Evolutionary conservation across 2,113 vertebrate species (phyloP).

Genomic region (Furnarius figulus): DNA sequence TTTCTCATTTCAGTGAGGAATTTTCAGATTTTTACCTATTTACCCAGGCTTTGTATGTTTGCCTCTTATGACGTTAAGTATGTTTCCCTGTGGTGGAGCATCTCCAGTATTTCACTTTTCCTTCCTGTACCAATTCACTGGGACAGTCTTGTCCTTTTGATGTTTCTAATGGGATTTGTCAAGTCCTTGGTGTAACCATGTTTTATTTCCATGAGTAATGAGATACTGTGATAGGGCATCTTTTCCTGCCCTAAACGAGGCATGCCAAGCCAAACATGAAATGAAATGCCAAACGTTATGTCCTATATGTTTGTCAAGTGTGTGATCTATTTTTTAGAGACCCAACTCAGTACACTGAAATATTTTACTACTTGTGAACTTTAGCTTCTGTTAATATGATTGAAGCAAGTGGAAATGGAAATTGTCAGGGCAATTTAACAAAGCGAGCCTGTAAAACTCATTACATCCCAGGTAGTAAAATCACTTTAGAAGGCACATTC

Average conservation of each 20-base stretch:
- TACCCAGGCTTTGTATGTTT: not conserved
- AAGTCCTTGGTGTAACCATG: constrained; percentile 4
- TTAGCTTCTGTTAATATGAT: constrained; percentile 82
- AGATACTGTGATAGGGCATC: constrained; percentile 35
- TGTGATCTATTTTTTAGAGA: constrained; percentile 72
- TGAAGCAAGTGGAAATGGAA: constrained; percentile 78
- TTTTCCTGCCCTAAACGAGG: constrained; percentile 36
- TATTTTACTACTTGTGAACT: constrained; percentile 78
- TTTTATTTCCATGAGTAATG: constrained; percentile 64
- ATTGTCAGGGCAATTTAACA: constrained; percentile 82
- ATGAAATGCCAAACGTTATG: constrained; percentile 46
- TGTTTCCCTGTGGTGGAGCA: not conserved
- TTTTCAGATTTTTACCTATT: not conserved
- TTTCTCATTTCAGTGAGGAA: not conserved
- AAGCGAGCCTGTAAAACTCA: constrained; percentile 75
- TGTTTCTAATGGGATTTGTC: constrained; percentile 33
- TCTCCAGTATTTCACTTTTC: not conserved
- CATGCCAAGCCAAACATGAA: constrained; percentile 66
- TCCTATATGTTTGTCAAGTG: constrained; percentile 58
- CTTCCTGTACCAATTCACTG: not conserved
- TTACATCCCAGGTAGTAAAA: constrained; percentile 75
- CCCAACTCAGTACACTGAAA: constrained; percentile 61
- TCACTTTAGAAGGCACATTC: constrained; percentile 74
- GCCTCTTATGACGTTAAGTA: not conserved
- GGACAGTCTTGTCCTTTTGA: not conserved